Evolutionary conservation across 2,797 vertebrate species (phyloP), one percentile per base, ranked within the genome.

Genomic region (Novumbra hubbsi): DNA sequence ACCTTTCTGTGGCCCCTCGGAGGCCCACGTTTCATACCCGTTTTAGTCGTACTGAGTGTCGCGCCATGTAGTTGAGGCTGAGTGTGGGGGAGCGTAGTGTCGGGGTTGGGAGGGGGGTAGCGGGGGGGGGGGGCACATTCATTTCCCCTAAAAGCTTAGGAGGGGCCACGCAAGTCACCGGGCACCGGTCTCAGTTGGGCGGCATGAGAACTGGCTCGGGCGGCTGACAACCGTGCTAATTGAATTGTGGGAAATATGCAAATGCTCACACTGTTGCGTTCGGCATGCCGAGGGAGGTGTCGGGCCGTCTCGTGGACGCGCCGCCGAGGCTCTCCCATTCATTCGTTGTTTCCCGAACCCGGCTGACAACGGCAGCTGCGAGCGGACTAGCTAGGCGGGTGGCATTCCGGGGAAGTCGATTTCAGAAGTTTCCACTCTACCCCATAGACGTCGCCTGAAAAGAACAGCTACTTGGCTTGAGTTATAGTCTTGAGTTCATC

Each of bases 231-330:
- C 76, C 81, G 30, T 79, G 81, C 48, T 81, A 83, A 87, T 85
- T 82, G 77, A 85, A 87, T 83, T 85, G 81, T 82, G 80, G 72
- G 72, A 82, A 81, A 45, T 85, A 76, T 83, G 81, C 81, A 78
- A 83, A 85, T 85, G 45, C n/a, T n/a, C 5, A 52, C 72, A 68
- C 67, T 30, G 66, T 74, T 70, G 38, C 50, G 50, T 50, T 50
- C 38, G 68, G 72, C 73, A 38, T 74, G 71, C 79, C 63, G 72
- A 55, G 64, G 73, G 77, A 79, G 16, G 49, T 62, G 45, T 64
- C 45, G 38, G 65, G 72, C 60, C 50, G 55, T 67, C 67, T 70
- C 68, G 68, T 57, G 12, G 48, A 49, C 55, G 52, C 27, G 17
- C 62, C 12, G 6, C 62, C 62, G n/a, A 64, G 32, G 28, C 62